Conservation (phyloP, 64 coral and sea anemone species). For the Catalaphyllia jardinei region DNA sequence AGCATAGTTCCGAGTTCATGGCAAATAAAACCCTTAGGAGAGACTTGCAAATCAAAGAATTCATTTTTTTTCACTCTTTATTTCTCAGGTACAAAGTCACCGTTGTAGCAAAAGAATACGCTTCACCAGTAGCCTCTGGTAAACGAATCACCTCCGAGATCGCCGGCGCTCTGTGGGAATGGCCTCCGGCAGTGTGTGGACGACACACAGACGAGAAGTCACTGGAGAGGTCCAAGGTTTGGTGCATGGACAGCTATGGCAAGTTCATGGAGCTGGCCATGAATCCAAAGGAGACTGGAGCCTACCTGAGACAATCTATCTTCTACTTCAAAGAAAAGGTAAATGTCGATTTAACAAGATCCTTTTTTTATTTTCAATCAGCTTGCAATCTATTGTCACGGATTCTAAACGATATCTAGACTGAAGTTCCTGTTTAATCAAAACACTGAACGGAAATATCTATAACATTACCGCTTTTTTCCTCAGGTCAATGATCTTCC, state of each 20-base stretch:
- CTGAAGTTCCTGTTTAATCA: neutral
- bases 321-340: conserved; percentile 46
- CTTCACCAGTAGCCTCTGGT: conserved; percentile 4
- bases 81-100: conserved; percentile 9
- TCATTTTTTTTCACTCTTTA: too few relatives aligned
- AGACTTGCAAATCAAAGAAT: too few relatives aligned
- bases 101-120: conserved; percentile 15
- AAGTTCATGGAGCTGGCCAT: conserved; percentile 30
- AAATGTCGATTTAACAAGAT: neutral
- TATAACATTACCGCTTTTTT: neutral
- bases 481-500: conserved; percentile 3
- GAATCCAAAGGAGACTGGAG: conserved; percentile 24
- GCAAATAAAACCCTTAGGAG: too few relatives aligned
- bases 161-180: conserved; percentile 25
- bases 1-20: too few relatives aligned
- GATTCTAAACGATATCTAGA: neutral
- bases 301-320: conserved; percentile 13
- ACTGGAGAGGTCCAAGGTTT: conserved; percentile 21
- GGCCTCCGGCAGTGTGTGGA: conserved; percentile 21
- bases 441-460: neutral
- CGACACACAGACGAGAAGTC: conserved; percentile 17
- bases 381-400: neutral
- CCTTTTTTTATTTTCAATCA: neutral
- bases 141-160: conserved; percentile 32
- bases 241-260: conserved; percentile 14